These are phyloP conservation scores for Pseudococcus jackbeardsleyi DNA, from an alignment of 2,888 invertebrate genomes.

Conservation along the genomic window DNA sequence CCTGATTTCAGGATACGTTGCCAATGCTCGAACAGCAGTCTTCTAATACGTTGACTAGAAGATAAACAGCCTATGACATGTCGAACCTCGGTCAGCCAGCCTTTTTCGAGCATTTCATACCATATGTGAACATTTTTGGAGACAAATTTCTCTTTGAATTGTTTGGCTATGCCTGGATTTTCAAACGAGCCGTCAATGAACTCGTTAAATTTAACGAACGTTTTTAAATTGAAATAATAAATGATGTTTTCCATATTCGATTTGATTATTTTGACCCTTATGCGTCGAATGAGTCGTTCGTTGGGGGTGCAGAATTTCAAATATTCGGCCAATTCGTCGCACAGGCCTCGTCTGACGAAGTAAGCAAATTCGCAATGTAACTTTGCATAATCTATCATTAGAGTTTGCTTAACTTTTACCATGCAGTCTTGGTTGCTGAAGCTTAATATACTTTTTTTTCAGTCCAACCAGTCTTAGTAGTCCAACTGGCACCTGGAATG, in stretches of 20 bases:
- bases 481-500: too few relatives aligned
- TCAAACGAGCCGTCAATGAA: neutral
- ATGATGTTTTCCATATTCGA: neutral
- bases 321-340: neutral
- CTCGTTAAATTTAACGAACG: neutral
- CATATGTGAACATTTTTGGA: neutral
- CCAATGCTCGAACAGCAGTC: neutral
- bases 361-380: neutral
- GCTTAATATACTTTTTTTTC: too few relatives aligned
- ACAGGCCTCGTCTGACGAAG: neutral
- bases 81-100: neutral
- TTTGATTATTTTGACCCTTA: neutral
- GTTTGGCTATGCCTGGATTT: neutral
- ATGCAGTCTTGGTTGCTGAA: neutral
- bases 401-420: neutral
- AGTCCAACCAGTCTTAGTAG: too few relatives aligned
- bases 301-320: neutral
- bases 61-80: neutral
- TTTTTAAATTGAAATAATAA: neutral
- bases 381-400: neutral
- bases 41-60: neutral
- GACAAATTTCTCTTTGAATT: neutral
- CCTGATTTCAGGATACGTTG: neutral
- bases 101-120: neutral
- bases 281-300: neutral